These are phyloP conservation scores for Aurelia sp. DNA, from an alignment of 30 jellyfish, hydroid and myxozoan species.

Conservation along the genomic window DNA sequence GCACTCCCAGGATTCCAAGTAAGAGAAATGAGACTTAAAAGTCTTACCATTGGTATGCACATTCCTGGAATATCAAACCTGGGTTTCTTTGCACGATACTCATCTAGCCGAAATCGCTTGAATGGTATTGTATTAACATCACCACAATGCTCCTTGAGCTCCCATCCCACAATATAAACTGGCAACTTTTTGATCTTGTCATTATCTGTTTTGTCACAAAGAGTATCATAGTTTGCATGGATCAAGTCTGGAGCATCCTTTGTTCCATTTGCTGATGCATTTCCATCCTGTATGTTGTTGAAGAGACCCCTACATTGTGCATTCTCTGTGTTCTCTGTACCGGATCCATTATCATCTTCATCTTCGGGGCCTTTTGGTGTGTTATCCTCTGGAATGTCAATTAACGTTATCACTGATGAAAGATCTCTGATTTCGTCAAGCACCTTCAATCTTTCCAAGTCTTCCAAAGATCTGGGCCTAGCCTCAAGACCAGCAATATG, in stretches of 20 bases:
- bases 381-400: constrained; percentile 58
- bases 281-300: constrained; percentile 28
- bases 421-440: constrained; percentile 31
- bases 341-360: constrained; percentile 66
- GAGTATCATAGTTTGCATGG: constrained; percentile 49
- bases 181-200: constrained; percentile 51
- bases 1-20: too few species aligned
- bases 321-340: constrained; percentile 5
- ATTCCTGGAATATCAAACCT: constrained; percentile 78
- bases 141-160: constrained; percentile 51
- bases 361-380: constrained; percentile 77
- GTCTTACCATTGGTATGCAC: constrained; percentile 70
- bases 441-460: constrained; percentile 1
- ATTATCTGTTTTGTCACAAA: constrained; percentile 43
- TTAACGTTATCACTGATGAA: constrained; percentile 23
- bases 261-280: constrained; percentile 31
- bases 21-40: too few species aligned
- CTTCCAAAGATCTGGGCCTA: constrained; percentile 33
- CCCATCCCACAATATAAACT: constrained; percentile 71
- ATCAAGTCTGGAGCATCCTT: constrained; percentile 32
- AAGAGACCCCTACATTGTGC: constrained; percentile 9
- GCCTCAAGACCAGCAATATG: background rate
- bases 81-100: constrained; percentile 39
- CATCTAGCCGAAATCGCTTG: constrained; percentile 50
- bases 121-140: constrained; percentile 60